Percentiles rank a stretch among this genome's conserved stretches.
Evolutionary conservation across 2,888 invertebrate genomes (phyloP).

Genomic region (Atethmia centrago): DNA sequence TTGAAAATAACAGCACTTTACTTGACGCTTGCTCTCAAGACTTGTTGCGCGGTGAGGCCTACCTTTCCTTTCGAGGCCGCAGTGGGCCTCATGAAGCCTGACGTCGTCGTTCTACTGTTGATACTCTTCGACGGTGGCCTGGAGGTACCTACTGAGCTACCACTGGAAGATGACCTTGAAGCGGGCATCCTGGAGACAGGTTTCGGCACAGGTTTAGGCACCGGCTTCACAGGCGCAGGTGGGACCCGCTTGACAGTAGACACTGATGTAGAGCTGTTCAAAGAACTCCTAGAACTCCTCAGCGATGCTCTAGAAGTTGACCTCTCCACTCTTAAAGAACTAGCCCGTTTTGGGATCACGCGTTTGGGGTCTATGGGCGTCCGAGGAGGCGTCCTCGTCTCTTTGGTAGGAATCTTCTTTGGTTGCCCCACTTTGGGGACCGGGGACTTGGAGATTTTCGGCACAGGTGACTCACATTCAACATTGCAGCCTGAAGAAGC

Average conservation of each 20-base stretch:
- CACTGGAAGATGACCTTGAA: constrained; percentile 86
- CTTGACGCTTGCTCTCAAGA: constrained; percentile 80
- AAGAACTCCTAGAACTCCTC: constrained; percentile 95
- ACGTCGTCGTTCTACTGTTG: constrained; percentile 76
- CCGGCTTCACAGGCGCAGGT: constrained; percentile 81
- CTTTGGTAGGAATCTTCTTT: constrained; percentile 90
- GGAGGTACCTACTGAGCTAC: constrained; percentile 88
- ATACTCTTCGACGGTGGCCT: constrained; percentile 84
- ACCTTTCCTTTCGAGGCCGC: constrained; percentile 95
- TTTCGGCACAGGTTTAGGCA: constrained; percentile 87
- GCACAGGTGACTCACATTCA: constrained; percentile 90
- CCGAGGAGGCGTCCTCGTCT: constrained; percentile 83
- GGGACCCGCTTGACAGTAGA: constrained; percentile 94
- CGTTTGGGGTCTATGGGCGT: constrained; percentile 80
- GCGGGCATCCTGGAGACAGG: constrained; percentile 84
- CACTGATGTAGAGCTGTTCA: constrained; percentile 95
- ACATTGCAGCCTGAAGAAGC: constrained; percentile 95
- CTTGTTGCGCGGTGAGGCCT: constrained; percentile 76
- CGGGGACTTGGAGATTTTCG: constrained; percentile 83
- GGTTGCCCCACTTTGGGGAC: constrained; percentile 71
- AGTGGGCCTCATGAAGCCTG: constrained; percentile 96
- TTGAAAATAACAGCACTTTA: constrained; percentile 64
- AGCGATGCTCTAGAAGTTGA: constrained; percentile 95
- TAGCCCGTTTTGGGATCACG: constrained; percentile 79
- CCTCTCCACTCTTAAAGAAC: constrained; percentile 92